phyloP scores from a whole-genome alignment of 2,797 vertebrate species.

The Monodelphis domestica region DNA sequence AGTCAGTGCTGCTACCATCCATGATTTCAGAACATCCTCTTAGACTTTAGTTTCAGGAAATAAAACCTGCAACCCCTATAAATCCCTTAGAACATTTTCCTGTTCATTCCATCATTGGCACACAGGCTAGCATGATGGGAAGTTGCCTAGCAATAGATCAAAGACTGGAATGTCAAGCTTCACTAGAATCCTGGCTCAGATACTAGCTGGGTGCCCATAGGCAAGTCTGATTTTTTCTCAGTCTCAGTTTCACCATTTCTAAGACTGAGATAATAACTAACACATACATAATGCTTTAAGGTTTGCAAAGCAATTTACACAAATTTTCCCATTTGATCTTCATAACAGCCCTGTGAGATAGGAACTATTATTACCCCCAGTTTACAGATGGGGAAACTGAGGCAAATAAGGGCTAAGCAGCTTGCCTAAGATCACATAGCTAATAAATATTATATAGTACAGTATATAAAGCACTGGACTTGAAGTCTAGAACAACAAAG shows the following conservation, averaged over 20 bases:
- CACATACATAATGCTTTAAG: not conserved
- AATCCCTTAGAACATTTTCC: not conserved
- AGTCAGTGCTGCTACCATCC: not conserved
- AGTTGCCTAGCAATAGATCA: not conserved
- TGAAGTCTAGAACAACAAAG: not conserved
- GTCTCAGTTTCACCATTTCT: not conserved
- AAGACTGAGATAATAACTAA: not conserved
- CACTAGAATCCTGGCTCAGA: not conserved
- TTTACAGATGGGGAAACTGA: not conserved
- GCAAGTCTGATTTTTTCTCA: not conserved
- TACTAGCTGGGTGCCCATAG: not conserved
- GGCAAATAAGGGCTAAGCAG: not conserved
- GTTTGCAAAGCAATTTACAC: not conserved
- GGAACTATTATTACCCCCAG: not conserved
- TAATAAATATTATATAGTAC: not conserved
- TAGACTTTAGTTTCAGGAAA: not conserved
- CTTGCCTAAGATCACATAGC: not conserved
- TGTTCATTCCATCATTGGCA: not conserved
- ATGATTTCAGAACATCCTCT: not conserved
- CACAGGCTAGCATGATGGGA: not conserved
- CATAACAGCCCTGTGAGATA: not conserved
- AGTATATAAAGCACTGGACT: not conserved
- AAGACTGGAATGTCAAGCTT: not conserved
- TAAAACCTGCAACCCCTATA: not conserved
- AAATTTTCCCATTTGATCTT: no score